Evolutionary conservation across 2,888 invertebrate genomes (phyloP).

Genomic region (Amblyteles armatorius): DNA sequence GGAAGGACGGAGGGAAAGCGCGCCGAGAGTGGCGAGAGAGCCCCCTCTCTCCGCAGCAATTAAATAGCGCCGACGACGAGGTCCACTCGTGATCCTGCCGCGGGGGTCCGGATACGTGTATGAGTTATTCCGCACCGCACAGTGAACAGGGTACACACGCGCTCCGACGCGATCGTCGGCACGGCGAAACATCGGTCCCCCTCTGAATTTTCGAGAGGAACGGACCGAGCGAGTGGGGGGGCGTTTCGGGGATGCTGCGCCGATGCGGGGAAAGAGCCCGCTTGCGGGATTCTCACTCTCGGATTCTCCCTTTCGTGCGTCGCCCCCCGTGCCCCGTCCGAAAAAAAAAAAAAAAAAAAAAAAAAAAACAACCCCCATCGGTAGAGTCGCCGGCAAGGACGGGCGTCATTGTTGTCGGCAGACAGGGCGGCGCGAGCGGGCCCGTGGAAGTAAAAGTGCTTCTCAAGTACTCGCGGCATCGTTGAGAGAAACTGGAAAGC

Average conservation of each 20-base stretch:
- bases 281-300: constrained; percentile 5
- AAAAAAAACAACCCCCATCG: constrained; percentile 35
- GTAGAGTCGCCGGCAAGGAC: constrained; percentile 47
- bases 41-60: constrained; percentile 45
- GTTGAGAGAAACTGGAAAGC: constrained; percentile 39
- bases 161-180: constrained; percentile 35
- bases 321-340: background rate
- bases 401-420: constrained; percentile 63
- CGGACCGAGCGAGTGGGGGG: background rate
- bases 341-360: constrained; percentile 12
- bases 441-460: constrained; percentile 81
- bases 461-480: constrained; percentile 73
- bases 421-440: constrained; percentile 48
- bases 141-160: background rate
- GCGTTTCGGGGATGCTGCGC: constrained; percentile 23
- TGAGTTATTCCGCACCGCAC: background rate
- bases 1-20: constrained; percentile 39
- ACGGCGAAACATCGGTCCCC: constrained; percentile 48
- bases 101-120: background rate
- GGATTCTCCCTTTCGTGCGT: constrained; percentile 47
- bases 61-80: constrained; percentile 54
- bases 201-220: constrained; percentile 48
- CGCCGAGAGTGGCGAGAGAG: constrained; percentile 31
- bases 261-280: constrained; percentile 27
- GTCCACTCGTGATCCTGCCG: constrained; percentile 22